A percentile compares a stretch with the other conserved stretches of the same genome.
Conservation (phyloP, 2,113 vertebrate species). For the Mola mola region DNA sequence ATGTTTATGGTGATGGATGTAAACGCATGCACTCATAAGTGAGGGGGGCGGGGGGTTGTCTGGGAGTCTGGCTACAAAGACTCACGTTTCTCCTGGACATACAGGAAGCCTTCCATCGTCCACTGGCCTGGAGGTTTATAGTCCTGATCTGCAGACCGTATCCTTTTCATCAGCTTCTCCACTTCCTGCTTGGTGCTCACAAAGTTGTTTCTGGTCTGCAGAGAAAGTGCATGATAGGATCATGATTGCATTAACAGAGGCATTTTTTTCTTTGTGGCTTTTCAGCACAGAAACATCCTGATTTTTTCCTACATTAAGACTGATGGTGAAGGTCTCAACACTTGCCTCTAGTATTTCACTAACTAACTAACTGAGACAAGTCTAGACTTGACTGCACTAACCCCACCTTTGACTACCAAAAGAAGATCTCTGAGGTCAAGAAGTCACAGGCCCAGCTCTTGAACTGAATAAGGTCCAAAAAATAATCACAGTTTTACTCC, state of each 20-base stretch:
- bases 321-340: too few species aligned
- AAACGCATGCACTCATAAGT: conserved; percentile 45
- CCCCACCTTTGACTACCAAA: too few species aligned
- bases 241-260: conserved; percentile 8
- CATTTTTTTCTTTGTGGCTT: conserved; percentile 10
- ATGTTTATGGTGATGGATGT: conserved; percentile 73
- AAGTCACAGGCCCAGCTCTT: too few species aligned
- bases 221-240: conserved; percentile 35
- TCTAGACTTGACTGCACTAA: too few species aligned
- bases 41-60: conserved; percentile 1
- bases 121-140: conserved; percentile 94
- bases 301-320: too few species aligned
- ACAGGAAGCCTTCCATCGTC: conserved; percentile 98
- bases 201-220: conserved; percentile 97
- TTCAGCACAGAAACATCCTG: too few species aligned
- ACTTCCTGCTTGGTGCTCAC: conserved; percentile 98
- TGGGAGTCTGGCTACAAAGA: conserved; percentile 38
- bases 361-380: too few species aligned
- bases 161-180: conserved; percentile 96
- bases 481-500: too few species aligned
- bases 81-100: conserved; percentile 97
- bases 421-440: too few species aligned
- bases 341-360: too few species aligned
- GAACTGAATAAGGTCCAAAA: too few species aligned
- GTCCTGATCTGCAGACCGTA: conserved; percentile 94